Evolutionary conservation across 2,797 vertebrate species (phyloP).

Genomic region (Chlorospingus semifuscus): DNA sequence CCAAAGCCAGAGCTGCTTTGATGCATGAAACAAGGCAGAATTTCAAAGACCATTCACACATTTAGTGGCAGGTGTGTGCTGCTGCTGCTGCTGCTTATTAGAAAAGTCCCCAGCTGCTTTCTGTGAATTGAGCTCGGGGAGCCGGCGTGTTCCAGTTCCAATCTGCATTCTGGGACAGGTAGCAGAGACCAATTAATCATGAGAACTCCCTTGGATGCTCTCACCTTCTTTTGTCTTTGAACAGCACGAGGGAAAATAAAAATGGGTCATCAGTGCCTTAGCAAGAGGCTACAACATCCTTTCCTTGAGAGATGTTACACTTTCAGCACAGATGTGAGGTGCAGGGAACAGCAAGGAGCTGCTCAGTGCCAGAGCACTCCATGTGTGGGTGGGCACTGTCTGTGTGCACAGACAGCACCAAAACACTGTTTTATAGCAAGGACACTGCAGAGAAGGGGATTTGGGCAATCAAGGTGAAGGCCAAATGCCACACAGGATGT

Average conservation of each 20-base stretch:
- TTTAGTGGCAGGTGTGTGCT: background rate
- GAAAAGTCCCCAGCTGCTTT: slow-evolving; percentile 35
- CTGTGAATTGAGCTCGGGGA: slow-evolving; percentile 56
- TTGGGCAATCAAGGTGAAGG: background rate
- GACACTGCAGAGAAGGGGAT: background rate
- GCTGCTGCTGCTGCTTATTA: background rate
- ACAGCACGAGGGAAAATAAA: background rate
- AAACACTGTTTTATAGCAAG: background rate
- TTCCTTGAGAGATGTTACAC: background rate
- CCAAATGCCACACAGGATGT: background rate
- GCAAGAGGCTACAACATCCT: background rate
- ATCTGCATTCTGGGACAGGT: slow-evolving; percentile 62
- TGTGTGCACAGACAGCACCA: background rate
- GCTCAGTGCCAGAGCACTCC: background rate
- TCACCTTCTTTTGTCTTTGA: slow-evolving; percentile 75
- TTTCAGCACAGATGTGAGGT: background rate
- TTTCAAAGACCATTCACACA: background rate
- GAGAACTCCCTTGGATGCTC: slow-evolving; percentile 30
- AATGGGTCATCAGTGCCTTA: slow-evolving; percentile 38
- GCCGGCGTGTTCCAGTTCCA: slow-evolving; percentile 55
- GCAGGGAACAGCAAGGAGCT: background rate
- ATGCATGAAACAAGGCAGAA: background rate
- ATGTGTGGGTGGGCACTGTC: background rate
- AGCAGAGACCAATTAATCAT: slow-evolving; percentile 69
- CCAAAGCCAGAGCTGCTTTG: background rate